Conservation (phyloP, 2,888 invertebrate species). For the Pherbina coryleti region DNA sequence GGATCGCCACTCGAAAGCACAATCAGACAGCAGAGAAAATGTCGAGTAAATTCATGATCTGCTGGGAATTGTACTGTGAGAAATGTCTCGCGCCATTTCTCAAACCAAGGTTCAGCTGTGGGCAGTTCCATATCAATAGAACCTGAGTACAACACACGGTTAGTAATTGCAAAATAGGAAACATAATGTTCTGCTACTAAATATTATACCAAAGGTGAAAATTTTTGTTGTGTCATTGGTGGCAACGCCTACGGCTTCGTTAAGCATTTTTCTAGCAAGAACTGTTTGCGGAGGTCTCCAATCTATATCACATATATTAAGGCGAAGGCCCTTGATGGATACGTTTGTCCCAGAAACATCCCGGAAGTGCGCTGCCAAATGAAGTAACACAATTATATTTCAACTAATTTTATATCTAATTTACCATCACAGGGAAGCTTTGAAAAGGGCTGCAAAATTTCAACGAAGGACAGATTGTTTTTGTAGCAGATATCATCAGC, state of each 20-base stretch:
- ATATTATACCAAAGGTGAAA: constrained; percentile 72
- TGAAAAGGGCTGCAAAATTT: constrained; percentile 91
- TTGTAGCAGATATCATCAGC: constrained; percentile 89
- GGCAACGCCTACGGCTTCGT: constrained; percentile 81
- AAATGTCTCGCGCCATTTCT: constrained; percentile 93
- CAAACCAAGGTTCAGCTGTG: constrained; percentile 91
- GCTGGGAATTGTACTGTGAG: constrained; percentile 88
- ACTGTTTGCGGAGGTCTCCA: constrained; percentile 85
- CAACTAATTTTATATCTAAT: constrained; percentile 41
- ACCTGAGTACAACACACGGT: constrained; percentile 60
- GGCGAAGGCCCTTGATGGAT: constrained; percentile 80
- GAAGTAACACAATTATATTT: not conserved
- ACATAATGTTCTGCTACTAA: not conserved
- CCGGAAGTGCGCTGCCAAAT: constrained; percentile 79
- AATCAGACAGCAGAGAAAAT: constrained; percentile 86
- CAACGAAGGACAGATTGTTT: constrained; percentile 91
- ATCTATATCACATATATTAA: constrained; percentile 86
- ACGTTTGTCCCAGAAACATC: constrained; percentile 84
- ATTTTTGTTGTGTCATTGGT: constrained; percentile 73
- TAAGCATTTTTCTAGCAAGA: constrained; percentile 85
- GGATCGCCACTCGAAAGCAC: constrained; percentile 80
- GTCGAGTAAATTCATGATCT: constrained; percentile 96
- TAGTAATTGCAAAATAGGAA: not conserved
- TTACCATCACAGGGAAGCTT: constrained; percentile 80
- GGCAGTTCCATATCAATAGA: constrained; percentile 78